Evolutionary conservation across 2,888 invertebrate genomes (phyloP).

Genomic region (Pemphredon lugubris): DNA sequence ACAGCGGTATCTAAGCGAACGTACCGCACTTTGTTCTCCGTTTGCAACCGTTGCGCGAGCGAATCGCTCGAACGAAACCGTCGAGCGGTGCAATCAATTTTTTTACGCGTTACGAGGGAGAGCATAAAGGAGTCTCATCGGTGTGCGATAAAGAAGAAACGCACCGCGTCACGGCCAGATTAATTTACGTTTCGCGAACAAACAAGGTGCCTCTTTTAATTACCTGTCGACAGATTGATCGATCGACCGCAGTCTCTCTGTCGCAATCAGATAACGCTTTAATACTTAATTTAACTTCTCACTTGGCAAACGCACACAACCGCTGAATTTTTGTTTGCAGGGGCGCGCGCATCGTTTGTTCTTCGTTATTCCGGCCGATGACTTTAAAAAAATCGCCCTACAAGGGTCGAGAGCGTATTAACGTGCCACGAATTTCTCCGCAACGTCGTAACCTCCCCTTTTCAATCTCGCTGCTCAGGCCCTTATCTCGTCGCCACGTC

Average conservation of each 20-base stretch:
- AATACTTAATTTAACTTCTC: constrained; percentile 42
- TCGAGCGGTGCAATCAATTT: constrained; percentile 45
- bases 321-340: constrained; percentile 18
- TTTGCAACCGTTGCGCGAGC: background rate
- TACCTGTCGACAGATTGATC: constrained; percentile 66
- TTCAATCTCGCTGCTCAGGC: too few species aligned
- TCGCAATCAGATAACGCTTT: constrained; percentile 58
- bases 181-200: constrained; percentile 60
- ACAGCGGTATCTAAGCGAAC: background rate
- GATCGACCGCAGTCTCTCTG: constrained; percentile 48
- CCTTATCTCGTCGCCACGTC: too few species aligned
- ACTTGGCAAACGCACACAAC: constrained; percentile 23
- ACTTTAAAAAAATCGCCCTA: too few species aligned
- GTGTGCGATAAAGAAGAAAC: constrained; percentile 35
- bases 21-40: too few species aligned
- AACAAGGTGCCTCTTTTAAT: constrained; percentile 65
- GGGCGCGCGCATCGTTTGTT: background rate
- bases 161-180: constrained; percentile 55
- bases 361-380: background rate
- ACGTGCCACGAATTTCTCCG: too few species aligned
- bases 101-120: constrained; percentile 23
- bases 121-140: constrained; percentile 15
- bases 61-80: background rate
- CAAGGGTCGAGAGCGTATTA: too few species aligned
- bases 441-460: too few species aligned